phyloP scores from a whole-genome alignment of 1,140 invertebrate genomes.

The Cardiocondyla obscurior region DNA sequence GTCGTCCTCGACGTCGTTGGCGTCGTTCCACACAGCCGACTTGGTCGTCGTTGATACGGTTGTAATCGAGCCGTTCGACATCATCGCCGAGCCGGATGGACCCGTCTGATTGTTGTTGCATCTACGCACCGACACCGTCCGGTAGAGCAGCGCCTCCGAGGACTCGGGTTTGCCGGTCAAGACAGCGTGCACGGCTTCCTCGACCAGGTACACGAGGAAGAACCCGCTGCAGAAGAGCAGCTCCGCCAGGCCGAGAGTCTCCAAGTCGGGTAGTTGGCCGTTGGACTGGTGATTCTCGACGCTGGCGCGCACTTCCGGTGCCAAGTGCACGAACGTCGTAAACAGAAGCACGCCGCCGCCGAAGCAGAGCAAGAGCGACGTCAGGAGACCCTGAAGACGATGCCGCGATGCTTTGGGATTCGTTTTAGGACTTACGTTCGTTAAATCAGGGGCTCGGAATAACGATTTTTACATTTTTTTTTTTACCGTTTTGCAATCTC shows the following conservation, averaged over 20 bases:
- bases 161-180: constrained; percentile 83
- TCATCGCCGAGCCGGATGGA: constrained; percentile 54
- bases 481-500: not conserved
- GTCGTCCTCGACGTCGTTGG: constrained; percentile 32
- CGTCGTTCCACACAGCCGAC: constrained; percentile 55
- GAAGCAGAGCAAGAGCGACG: constrained; percentile 89
- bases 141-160: constrained; percentile 84
- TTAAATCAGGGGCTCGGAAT: not conserved
- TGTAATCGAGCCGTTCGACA: constrained; percentile 60
- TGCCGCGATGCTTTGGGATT: not conserved
- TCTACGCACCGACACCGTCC: constrained; percentile 85
- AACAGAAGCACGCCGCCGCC: constrained; percentile 92
- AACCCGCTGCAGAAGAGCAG: constrained; percentile 89
- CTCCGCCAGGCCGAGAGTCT: constrained; percentile 86
- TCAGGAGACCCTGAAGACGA: constrained; percentile 81
- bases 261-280: constrained; percentile 76
- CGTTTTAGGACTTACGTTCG: not conserved
- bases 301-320: constrained; percentile 89
- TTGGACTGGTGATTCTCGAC: constrained; percentile 81
- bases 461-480: not conserved
- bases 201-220: constrained; percentile 89
- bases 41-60: constrained; percentile 60
- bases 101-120: constrained; percentile 79
- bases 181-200: constrained; percentile 88
- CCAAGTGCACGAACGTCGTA: constrained; percentile 90